Evolutionary conservation across 2,797 vertebrate genomes (phyloP), one percentile per base, ranked within the genome.

Genomic region (Mus spretus): DNA sequence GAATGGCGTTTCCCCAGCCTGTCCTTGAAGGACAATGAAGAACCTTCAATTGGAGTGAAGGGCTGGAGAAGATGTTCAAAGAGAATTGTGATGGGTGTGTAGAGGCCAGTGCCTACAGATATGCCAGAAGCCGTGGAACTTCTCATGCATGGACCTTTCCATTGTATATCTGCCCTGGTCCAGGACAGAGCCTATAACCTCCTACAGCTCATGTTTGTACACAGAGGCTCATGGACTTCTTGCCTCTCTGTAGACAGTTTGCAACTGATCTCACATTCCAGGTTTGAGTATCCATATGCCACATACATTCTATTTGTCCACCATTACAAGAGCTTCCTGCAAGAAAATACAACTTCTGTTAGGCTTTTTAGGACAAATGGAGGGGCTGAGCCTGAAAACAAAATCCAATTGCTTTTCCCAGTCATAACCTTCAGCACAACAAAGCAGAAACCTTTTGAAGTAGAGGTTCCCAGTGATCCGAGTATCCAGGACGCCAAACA

Each of bases 91-190:
- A 19, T 17, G 50, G 11, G 0, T 6, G 22, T 26, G 26, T 65
- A 50, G 8, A 19, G 37, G 53, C 4, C 50, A 22, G 14, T 5
- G 37, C 22, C 40, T 24, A 12, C 34, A 12, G 20, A n/a, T 26
- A 50, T 65, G 12, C n/a, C 67, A n/a, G 6, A 37, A 65, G 26
- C 57, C 0, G 0, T 55, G 77, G 10, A 5, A 2, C 24, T 40
- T 87, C 22, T 37, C 2, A 0, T 17, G 7, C 8, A 22, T 0
- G 3, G 24, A 12, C 2, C 4, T 31, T 78, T n/a, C 6, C 2
- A 2, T 1, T 14, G 12, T 1, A 26, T 5, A 26, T 55, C 6
- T 12, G 13, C 19, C 8, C 13, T 34, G 14, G 17, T n/a, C 26
- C 8, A 19, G 28, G 13, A 17, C 19, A 34, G 47, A 94, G 40